A percentile compares a stretch with the other conserved stretches of the same genome.
Evolutionary conservation across 1,140 invertebrate genomes (phyloP).

Genomic region (Druon quercuslanigerum): DNA sequence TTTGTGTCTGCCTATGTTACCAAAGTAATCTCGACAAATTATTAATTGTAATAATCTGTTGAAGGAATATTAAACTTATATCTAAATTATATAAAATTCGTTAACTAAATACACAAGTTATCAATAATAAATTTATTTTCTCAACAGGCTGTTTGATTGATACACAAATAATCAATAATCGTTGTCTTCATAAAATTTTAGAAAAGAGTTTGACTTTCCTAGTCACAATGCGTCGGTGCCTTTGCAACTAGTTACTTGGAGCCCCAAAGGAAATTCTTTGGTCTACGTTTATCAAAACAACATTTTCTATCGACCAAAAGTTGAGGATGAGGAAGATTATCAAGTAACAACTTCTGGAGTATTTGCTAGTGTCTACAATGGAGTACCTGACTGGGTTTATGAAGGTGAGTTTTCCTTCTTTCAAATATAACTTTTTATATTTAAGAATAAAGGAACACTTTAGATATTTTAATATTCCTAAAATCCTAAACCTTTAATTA

Average conservation of each 20-base stretch:
- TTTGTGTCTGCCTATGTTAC: too few species aligned
- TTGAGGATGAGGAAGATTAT: conserved; percentile 70
- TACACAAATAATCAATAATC: too few species aligned
- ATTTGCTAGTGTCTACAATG: conserved; percentile 82
- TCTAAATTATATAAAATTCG: too few species aligned
- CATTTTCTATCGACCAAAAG: conserved; percentile 82
- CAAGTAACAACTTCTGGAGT: conserved; percentile 76
- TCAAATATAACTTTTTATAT: background rate
- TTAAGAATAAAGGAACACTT: too few species aligned
- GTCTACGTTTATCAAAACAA: conserved; percentile 89
- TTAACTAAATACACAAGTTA: too few species aligned
- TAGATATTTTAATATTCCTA: too few species aligned
- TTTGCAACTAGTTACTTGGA: conserved; percentile 83
- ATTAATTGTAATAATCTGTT: too few species aligned
- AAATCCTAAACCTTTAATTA: too few species aligned
- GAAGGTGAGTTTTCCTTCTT: conserved; percentile 78
- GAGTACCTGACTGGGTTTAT: conserved; percentile 88
- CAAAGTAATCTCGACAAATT: too few species aligned
- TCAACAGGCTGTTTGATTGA: too few species aligned
- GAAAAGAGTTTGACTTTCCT: conserved; percentile 60
- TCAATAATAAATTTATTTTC: too few species aligned
- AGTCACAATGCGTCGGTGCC: conserved; percentile 73
- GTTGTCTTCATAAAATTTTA: conserved; percentile 58
- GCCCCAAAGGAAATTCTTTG: conserved; percentile 81
- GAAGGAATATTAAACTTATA: too few species aligned